These are phyloP conservation scores for Pterostichus madidus DNA, from an alignment of 2,888 invertebrate genomes.

Conservation along the genomic window DNA sequence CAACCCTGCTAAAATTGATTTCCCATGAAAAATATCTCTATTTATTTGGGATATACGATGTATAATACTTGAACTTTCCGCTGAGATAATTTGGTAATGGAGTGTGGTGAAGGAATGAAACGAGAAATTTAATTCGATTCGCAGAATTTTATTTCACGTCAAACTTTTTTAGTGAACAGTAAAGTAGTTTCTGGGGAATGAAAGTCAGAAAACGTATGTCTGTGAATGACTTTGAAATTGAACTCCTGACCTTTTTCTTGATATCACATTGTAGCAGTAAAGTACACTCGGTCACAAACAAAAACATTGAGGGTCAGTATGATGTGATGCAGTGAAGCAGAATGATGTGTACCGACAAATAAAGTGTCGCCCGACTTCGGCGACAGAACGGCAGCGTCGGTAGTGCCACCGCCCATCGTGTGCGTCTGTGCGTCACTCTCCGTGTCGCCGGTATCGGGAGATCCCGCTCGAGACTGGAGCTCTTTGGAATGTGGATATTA, in stretches of 20 bases:
- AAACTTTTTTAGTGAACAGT: no score
- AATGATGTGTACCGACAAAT: constrained; percentile 56
- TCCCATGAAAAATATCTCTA: no score
- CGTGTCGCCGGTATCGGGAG: constrained; percentile 38
- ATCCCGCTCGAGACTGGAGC: constrained; percentile 68
- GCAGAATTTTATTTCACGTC: no score
- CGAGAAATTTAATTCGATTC: no score
- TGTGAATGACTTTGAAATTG: background rate
- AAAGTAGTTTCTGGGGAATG: background rate
- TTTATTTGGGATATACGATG: no score
- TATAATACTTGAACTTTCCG: no score
- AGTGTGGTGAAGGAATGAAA: no score
- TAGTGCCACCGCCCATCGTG: background rate
- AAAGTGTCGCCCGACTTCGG: constrained; percentile 41
- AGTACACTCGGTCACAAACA: constrained; percentile 35
- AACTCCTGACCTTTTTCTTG: background rate
- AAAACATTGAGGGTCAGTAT: constrained; percentile 7
- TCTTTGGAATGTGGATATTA: constrained; percentile 73
- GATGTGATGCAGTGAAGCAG: constrained; percentile 32
- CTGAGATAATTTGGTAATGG: no score
- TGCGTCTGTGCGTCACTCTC: constrained; percentile 26
- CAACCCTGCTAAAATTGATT: no score
- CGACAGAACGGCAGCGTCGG: constrained; percentile 10
- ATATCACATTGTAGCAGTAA: background rate
- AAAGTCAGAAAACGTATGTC: background rate